Conservation (phyloP, 2,888 invertebrate species). For the Hemistola chrysoprasaria region DNA sequence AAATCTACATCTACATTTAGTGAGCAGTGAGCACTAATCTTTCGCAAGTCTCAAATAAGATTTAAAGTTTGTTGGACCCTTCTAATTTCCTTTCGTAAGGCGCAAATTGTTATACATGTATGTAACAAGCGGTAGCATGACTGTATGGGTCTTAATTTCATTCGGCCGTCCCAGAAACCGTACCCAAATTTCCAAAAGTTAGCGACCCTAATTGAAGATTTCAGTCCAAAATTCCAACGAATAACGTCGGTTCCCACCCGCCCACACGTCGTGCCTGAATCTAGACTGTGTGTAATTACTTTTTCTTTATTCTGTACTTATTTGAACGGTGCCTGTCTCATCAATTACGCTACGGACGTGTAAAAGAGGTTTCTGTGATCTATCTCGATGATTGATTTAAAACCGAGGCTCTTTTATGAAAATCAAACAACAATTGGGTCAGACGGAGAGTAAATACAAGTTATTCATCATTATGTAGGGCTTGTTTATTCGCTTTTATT, state of each 20-base stretch:
- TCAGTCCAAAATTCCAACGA: constrained; percentile 17
- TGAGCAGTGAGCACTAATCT: constrained; percentile 10
- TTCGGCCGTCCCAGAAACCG: constrained; percentile 21
- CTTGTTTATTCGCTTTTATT: constrained; percentile 16
- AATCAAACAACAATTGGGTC: constrained; percentile 10
- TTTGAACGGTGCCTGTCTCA: constrained; percentile 22
- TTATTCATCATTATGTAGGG: constrained; percentile 18
- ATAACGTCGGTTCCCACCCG: constrained; percentile 5
- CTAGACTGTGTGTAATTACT: constrained; percentile 14
- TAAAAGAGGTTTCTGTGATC: constrained; percentile 19
- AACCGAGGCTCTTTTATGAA: constrained; percentile 18
- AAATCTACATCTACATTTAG: too few species aligned
- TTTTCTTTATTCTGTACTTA: constrained; percentile 20
- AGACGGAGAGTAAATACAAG: constrained; percentile 14
- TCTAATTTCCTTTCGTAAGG: constrained; percentile 31
- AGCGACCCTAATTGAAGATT: constrained; percentile 29
- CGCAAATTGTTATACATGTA: constrained; percentile 31
- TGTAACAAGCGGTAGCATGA: constrained; percentile 21
- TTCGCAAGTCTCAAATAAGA: constrained; percentile 31
- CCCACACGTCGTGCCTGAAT: constrained; percentile 4
- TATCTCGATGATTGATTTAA: constrained; percentile 30
- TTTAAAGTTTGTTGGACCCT: constrained; percentile 39
- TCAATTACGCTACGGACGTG: constrained; percentile 25
- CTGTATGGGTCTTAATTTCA: constrained; percentile 31
- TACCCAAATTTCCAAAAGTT: constrained; percentile 30